A percentile compares a stretch with the other conserved stretches of the same genome.
These are phyloP conservation scores for Malurus elegans DNA, from an alignment of 2,113 vertebrate genomes.

Conservation along the genomic window DNA sequence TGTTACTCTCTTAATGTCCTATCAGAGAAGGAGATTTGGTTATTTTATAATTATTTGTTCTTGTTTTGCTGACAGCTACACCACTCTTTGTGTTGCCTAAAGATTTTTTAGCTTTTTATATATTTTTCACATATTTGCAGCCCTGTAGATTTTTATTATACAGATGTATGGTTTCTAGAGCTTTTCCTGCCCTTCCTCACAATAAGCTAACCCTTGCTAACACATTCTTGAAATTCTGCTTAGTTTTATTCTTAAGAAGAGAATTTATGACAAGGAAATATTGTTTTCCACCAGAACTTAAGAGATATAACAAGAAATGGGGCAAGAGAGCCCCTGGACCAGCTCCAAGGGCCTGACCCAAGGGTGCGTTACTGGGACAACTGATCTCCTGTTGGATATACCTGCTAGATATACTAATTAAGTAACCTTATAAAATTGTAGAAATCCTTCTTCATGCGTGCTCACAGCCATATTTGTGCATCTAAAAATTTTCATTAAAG, in stretches of 20 bases:
- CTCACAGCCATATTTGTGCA: rapidly evolving
- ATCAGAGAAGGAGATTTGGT: neutral
- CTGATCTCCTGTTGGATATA: neutral
- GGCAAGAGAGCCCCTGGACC: neutral
- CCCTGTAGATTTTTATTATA: neutral
- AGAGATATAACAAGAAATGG: neutral
- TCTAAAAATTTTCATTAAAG: neutral
- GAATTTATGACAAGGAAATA: neutral
- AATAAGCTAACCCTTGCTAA: neutral
- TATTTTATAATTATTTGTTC: neutral
- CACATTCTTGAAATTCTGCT: neutral
- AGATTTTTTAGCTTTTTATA: neutral
- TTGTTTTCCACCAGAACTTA: neutral
- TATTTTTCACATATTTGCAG: neutral
- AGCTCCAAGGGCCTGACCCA: neutral
- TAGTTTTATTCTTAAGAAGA: neutral
- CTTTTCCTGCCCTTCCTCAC: neutral
- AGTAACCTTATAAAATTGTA: neutral
- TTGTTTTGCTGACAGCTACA: neutral
- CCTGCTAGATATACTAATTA: neutral
- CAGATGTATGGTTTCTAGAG: neutral
- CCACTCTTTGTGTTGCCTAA: neutral
- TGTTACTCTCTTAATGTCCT: neutral
- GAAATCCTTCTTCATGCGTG: neutral
- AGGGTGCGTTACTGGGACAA: neutral